phyloP scores from a whole-genome alignment of 2,888 invertebrate species.

The Adineta ricciae region DNA sequence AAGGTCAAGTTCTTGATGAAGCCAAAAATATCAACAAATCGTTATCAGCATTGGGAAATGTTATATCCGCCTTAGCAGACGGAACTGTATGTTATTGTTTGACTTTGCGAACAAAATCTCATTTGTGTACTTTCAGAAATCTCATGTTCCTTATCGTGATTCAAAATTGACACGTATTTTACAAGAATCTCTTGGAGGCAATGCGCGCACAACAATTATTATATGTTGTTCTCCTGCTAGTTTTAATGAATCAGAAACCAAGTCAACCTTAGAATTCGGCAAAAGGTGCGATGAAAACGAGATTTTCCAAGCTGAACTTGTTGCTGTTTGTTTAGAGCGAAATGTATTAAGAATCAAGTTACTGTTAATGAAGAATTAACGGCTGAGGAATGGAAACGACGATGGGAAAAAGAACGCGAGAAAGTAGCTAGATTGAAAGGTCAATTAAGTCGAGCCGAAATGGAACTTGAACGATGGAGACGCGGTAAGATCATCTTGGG shows the following conservation, averaged over 20 bases:
- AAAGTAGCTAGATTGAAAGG: conserved; percentile 79
- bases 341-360: conserved; percentile 99
- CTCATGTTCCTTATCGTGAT: conserved; percentile 98
- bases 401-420: conserved; percentile 94
- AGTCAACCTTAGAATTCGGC: conserved; percentile 95
- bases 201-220: conserved; percentile 93
- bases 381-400: conserved; percentile 98
- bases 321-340: conserved; percentile 59
- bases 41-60: conserved; percentile 92
- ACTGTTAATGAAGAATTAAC: conserved; percentile 97
- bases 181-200: conserved; percentile 97
- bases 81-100: conserved; percentile 56
- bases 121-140: conserved; percentile 61
- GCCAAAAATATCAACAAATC: conserved; percentile 99
- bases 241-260: conserved; percentile 96
- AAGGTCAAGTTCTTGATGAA: conserved; percentile 94
- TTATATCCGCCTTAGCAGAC: conserved; percentile 95
- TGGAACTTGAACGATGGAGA: conserved; percentile 80
- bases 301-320: not conserved
- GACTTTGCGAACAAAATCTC: not conserved
- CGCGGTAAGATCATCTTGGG: conserved; percentile 53
- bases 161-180: conserved; percentile 94
- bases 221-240: conserved; percentile 92
- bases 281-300: conserved; percentile 55
- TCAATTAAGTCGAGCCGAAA: conserved; percentile 67